Conservation (phyloP, 1,140 invertebrate genomes). For the Solenopsis invicta region DNA sequence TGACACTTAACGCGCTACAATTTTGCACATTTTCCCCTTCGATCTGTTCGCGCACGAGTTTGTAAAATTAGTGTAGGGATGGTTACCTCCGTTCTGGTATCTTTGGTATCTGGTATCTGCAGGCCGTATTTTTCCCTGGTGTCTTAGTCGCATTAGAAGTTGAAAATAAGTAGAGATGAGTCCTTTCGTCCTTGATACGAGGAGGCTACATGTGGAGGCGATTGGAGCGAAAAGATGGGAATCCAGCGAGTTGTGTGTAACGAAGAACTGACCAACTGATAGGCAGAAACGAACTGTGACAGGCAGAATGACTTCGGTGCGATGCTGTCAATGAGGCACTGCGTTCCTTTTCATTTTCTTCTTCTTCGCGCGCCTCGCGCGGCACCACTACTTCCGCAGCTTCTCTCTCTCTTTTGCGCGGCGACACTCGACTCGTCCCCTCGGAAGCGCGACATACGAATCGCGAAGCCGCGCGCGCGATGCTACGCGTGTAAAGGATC, state of each 20-base stretch:
- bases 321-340: constrained; percentile 61
- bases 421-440: constrained; percentile 26
- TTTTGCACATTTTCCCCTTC: constrained; percentile 36
- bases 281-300: not conserved
- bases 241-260: not conserved
- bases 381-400: constrained; percentile 14
- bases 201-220: not conserved
- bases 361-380: constrained; percentile 14
- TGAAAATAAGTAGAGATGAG: not conserved
- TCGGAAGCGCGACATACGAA: constrained; percentile 47
- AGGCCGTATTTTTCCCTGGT: not conserved
- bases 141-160: not conserved
- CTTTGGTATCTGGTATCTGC: not conserved
- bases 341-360: constrained; percentile 60
- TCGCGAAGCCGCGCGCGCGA: constrained; percentile 25
- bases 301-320: constrained; percentile 3
- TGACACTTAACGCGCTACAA: constrained; percentile 32
- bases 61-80: not conserved
- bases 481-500: constrained; percentile 37
- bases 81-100: constrained; percentile 4
- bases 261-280: constrained; percentile 48
- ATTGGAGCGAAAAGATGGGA: not conserved
- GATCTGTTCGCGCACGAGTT: not conserved
- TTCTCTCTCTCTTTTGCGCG: not conserved
- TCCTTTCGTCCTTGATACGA: not conserved